Evolutionary conservation across 1,140 invertebrate genomes (phyloP), one percentile per base, ranked within the genome.

Genomic region (Penaeus japonicus): DNA sequence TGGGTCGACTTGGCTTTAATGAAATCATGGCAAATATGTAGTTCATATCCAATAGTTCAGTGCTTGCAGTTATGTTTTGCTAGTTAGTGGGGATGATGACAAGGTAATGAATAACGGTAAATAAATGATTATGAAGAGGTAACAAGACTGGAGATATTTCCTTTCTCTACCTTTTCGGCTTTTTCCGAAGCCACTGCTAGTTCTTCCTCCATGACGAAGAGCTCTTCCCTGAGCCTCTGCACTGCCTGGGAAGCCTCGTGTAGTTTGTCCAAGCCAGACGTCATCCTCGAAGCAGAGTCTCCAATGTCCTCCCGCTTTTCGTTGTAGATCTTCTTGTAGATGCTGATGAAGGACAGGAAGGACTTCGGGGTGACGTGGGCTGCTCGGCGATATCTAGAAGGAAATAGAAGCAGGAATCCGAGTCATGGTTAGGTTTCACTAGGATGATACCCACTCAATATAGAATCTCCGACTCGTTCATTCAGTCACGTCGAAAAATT

Each of bases 321-420:
- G 94, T 75, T 86, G 92, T 99, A 99, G 89, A 99, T 97, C 81
- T 95, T 96, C 93, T 99, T 99, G 92, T 99, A 99, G 32, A 97
- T 97, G 80, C 96, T 96, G 85, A 99, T 97, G 92, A 99, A 99
- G 91, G 98, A 98, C 22, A 99, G 93, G 92, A 99, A 99, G 0
- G 98, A 99, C 93, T 99, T 99, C 15, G 98, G 98, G 27, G 98
- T 99, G 7, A 99, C 98, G 93, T 99, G 98, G 79, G 97, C 98
- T 0, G 97, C 96, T 90, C 98, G 94, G 39, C 98, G 95, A 92
- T 97, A 98, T 91, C 94, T 95, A 90, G 30, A 90, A 91, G 87
- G 88, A 83, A 85, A 24, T 0, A 85, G 39, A 24, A 30, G 12
- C 18, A 18, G 12, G 47, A 57, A 22, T 18, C 4, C n/a, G 35